Evolutionary conservation across 2,113 vertebrate genomes (phyloP), one percentile per base, ranked within the genome.

Genomic region (Calypte anna): DNA sequence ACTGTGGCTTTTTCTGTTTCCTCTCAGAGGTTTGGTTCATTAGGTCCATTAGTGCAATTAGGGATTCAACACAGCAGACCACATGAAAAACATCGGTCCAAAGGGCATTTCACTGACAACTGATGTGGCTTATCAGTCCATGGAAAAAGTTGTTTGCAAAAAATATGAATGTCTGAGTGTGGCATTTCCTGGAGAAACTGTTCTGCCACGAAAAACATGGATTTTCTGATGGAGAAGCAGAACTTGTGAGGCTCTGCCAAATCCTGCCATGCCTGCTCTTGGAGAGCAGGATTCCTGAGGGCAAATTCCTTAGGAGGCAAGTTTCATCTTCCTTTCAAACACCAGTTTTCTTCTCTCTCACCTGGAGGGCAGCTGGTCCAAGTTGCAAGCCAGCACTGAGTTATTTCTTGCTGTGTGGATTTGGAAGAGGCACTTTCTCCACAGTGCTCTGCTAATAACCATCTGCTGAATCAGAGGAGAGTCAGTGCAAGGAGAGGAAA

Each of bases 1-100:
- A 61, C 72, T 68, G 59, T 66, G 63, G 69, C 36, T 64, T 69
- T 74, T 40, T 59, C 36, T 69, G 30, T 15, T 89, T 96, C 70
- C 69, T 74, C 59, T 40, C 54, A 67, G 82, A 96, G 36, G 15
- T 36, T 91, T 62, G 84, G 69, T 91, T 97, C 77, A 70, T 97
- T 95, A 96, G 48, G 55, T 82, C 94, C 91, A 83, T 96, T 97
- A 97, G 89, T 31, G 51, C 88, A 93, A 94, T 88, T 91, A 96
- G 43, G 14, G 33, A 62, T 59, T 79, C 19, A 33, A 78, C 79
- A 83, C 38, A 93, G 90, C 82, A 94, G 76, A 70, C 50, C 66
- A 55, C 67, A 82, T 85, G 54, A 83, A 95, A 97, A 94, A 64
- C 50, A 70, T 95, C 78, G 64, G 46, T 94, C 91, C 91, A 90